Percentiles rank a stretch among this genome's conserved stretches.
Conservation (phyloP, 2,113 vertebrate genomes). For the Halcyon senegalensis region DNA sequence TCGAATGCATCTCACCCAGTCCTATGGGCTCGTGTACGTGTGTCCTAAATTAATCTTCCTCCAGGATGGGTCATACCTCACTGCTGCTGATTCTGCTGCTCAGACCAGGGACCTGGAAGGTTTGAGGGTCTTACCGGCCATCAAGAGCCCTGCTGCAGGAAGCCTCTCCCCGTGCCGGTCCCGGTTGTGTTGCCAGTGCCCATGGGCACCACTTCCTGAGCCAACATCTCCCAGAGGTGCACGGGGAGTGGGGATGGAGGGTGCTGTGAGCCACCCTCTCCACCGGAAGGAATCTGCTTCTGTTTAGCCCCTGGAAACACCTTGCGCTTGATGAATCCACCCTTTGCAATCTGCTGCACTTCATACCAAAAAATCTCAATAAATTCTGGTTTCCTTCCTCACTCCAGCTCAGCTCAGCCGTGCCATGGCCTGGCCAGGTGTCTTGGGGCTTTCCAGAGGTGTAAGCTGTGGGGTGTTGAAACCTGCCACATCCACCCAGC, state of each 20-base stretch:
- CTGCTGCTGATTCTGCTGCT: background rate
- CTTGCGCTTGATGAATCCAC: background rate
- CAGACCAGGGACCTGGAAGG: background rate
- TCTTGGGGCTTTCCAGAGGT: background rate
- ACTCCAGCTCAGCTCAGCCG: background rate
- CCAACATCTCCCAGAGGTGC: background rate
- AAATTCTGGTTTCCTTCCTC: background rate
- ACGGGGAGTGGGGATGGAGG: background rate
- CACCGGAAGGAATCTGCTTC: background rate
- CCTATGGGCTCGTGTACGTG: background rate
- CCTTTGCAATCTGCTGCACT: background rate
- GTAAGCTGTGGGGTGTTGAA: fast-evolving
- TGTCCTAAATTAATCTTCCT: background rate
- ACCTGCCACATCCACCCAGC: background rate
- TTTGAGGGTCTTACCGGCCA: background rate
- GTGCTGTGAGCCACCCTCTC: background rate
- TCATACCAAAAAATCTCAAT: background rate
- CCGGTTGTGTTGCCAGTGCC: background rate
- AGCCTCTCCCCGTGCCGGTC: too few relatives aligned
- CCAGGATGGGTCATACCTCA: background rate
- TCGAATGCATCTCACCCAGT: fast-evolving
- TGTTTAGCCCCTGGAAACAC: background rate
- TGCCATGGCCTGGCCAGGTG: background rate
- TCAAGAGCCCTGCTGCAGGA: too few relatives aligned
- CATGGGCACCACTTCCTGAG: background rate